Evolutionary conservation across 2,888 invertebrate genomes (phyloP), one percentile per base, ranked within the genome.

Genomic region (Hybos culiciformis): DNA sequence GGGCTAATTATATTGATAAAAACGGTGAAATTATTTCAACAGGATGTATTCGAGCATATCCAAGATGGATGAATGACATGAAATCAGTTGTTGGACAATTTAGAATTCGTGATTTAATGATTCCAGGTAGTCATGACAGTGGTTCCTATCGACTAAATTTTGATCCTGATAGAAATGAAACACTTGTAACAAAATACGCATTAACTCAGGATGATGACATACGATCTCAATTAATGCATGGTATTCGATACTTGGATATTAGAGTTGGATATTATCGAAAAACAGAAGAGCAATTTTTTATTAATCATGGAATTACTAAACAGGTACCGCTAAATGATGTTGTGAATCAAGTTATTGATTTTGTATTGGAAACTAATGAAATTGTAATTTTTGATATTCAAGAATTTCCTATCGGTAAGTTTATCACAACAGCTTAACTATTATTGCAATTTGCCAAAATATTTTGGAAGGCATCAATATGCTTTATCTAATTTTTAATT

Each of bases 91-190:
- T 77, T 12, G 70, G 70, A 2, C 57, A 62, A 21, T 55, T 68
- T 42, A 67, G 67, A 31, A 56, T 77, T 38, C 63, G 69, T 11
- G 68, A 74, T 45, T 55, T 80, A 5, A 73, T 81, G 48, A 69
- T 82, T 51, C 81, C 81, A 2, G 82, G 82, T 1, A 77, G 80
- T 0, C 82, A 83, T 55, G 78, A 81, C 58, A 75, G 80, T 0
- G 80, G 77, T 5, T 69, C 75, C 9, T 78, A 73, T 54, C 60
- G 63, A 3, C 53, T 56, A 4, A 56, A 59, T 42, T 67, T 65
- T 24, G 53, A 63, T 54, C 66, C 66, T 2, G 43, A 55, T n/a
- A 26, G 50, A 12, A 56, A 56, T 17, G 67, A 67, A 43, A 67
- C 58, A 36, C 46, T 70, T 29, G 60, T 72, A 6, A 65, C 69